phyloP scores from a whole-genome alignment of 2,888 invertebrate genomes.

The Drosophila mimica region DNA sequence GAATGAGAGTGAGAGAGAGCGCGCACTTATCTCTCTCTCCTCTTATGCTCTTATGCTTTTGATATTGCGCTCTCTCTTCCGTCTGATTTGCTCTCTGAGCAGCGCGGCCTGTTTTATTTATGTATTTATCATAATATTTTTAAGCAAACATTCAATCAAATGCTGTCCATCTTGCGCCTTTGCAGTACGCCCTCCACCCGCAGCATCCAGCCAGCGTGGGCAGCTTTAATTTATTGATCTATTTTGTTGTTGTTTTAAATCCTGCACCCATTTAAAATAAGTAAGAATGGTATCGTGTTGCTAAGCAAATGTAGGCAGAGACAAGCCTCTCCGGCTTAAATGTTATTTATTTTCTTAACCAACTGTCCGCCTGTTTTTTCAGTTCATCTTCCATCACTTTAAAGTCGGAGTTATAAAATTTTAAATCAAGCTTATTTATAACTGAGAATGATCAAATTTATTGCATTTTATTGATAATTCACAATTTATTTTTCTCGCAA shows the following conservation, averaged over 20 bases:
- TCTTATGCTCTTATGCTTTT: neutral
- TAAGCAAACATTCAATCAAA: slow-evolving; percentile 72
- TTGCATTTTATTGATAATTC: neutral
- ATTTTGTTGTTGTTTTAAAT: neutral
- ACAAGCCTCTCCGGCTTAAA: neutral
- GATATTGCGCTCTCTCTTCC: slow-evolving; percentile 2
- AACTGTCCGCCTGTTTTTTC: neutral
- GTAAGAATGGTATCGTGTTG: neutral
- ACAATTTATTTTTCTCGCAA: neutral
- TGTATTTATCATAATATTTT: slow-evolving; percentile 42
- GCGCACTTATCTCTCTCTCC: slow-evolving; percentile 31
- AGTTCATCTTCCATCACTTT: neutral
- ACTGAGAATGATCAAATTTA: neutral
- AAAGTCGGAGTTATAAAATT: neutral
- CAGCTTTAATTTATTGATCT: slow-evolving; percentile 51
- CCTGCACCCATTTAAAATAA: neutral
- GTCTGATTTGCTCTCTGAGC: neutral
- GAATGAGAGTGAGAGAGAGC: slow-evolving; percentile 10
- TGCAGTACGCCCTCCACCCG: neutral
- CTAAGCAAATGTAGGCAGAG: neutral
- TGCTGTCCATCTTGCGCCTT: slow-evolving; percentile 19
- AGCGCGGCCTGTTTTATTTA: slow-evolving; percentile 26
- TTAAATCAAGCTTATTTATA: neutral
- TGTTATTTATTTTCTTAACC: neutral
- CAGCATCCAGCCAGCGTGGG: slow-evolving; percentile 54